These are phyloP conservation scores for Grallaria varia DNA, from an alignment of 2,113 vertebrate genomes.

Conservation along the genomic window DNA sequence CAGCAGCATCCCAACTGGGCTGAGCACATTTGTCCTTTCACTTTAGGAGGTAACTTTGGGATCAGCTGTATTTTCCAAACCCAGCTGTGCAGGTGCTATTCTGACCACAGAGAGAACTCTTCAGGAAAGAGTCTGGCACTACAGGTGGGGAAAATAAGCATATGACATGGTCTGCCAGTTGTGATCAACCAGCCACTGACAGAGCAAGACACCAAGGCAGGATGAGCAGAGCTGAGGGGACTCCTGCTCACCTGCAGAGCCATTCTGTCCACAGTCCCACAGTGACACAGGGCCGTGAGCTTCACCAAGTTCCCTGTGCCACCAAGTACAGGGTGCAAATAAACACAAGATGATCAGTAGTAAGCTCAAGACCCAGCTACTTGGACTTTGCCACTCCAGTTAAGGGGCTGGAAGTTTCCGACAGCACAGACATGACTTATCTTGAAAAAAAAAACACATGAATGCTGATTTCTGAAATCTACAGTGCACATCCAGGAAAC, in stretches of 20 bases:
- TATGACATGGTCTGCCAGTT: accelerated
- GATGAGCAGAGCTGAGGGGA: background rate
- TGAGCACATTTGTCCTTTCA: background rate
- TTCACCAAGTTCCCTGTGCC: accelerated
- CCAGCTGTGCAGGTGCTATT: background rate
- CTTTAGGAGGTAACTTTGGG: background rate
- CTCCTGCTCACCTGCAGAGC: background rate
- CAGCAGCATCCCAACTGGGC: accelerated
- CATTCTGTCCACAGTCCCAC: background rate
- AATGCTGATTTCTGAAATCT: background rate
- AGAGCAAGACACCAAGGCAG: background rate
- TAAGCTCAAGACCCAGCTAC: background rate
- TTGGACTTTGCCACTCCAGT: background rate
- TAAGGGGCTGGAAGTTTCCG: background rate
- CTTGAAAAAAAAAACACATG: background rate
- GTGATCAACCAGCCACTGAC: background rate
- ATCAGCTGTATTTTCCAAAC: background rate
- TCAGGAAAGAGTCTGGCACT: background rate
- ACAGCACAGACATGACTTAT: background rate
- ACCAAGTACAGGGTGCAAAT: background rate
- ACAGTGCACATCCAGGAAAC: background rate
- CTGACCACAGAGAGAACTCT: background rate
- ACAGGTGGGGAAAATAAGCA: background rate
- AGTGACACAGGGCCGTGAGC: background rate
- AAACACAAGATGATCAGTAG: background rate